phyloP scores from a whole-genome alignment of 2,797 vertebrate genomes.

The Halcyon smyrnensis region DNA sequence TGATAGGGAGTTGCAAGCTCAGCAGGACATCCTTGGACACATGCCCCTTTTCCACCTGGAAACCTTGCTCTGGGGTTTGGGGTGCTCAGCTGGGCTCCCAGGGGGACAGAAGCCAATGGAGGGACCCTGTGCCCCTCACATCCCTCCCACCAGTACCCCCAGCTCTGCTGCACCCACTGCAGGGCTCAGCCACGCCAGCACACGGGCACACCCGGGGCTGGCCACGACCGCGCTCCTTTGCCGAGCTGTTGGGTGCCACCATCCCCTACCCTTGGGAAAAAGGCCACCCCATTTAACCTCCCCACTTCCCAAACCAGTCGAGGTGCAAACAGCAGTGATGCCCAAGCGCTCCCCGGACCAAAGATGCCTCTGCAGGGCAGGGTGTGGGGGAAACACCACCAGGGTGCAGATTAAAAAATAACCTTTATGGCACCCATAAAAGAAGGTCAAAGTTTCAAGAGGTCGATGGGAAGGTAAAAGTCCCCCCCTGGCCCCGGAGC shows the following conservation, averaged over 20 bases:
- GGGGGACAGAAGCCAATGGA: not conserved
- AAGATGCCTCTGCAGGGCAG: not conserved
- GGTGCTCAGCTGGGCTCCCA: not conserved
- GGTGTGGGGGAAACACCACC: accelerated
- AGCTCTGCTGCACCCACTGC: not conserved
- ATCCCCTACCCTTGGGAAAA: not conserved
- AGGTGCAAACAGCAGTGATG: not conserved
- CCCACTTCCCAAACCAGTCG: accelerated
- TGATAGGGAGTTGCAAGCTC: not conserved
- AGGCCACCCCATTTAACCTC: accelerated
- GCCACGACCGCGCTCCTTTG: not conserved
- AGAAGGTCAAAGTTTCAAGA: constrained; percentile 32
- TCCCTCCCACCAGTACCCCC: not conserved
- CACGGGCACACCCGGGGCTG: accelerated
- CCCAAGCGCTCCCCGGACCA: accelerated
- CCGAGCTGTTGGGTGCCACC: not conserved
- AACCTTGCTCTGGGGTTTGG: not conserved
- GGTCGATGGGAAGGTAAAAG: not conserved
- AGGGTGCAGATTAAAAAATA: not conserved
- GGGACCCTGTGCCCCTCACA: not conserved
- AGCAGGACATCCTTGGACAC: not conserved
- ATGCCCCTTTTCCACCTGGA: not conserved
- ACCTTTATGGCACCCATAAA: constrained; percentile 63
- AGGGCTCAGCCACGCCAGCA: no score
- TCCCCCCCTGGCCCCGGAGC: not conserved